These are phyloP conservation scores for Monopterus albus DNA, from an alignment of 2,113 vertebrate species.

Conservation along the genomic window DNA sequence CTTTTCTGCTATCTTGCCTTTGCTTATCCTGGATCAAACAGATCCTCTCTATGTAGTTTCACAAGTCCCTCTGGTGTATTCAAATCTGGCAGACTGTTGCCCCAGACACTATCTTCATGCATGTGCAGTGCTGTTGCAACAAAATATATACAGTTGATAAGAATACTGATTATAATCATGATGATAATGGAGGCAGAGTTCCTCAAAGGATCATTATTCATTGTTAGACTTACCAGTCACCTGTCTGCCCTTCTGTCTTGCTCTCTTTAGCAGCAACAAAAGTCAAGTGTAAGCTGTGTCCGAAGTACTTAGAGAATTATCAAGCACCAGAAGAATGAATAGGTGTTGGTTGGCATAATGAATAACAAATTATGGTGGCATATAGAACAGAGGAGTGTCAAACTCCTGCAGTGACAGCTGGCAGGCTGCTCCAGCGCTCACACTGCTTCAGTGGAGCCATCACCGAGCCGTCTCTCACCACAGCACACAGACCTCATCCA, in stretches of 20 bases:
- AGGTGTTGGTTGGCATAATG: constrained; percentile 58
- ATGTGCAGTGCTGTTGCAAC: constrained; percentile 34
- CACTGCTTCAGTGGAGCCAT: constrained; percentile 28
- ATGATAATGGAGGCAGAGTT: constrained; percentile 52
- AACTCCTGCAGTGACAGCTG: constrained; percentile 63
- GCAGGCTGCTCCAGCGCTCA: constrained; percentile 40
- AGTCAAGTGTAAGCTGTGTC: constrained; percentile 50
- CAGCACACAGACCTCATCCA: constrained; percentile 45
- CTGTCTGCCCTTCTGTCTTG: constrained; percentile 39
- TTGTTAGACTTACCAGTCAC: constrained; percentile 7
- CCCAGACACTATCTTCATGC: constrained; percentile 12
- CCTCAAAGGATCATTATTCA: constrained; percentile 50
- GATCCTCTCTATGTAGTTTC: constrained; percentile 18
- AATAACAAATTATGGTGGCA: constrained; percentile 72
- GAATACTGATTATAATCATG: constrained; percentile 38
- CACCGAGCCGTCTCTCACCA: constrained; percentile 12
- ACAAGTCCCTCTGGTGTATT: constrained; percentile 27
- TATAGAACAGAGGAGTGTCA: constrained; percentile 62
- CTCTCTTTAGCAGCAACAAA: constrained; percentile 53
- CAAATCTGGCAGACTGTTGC: constrained; percentile 3
- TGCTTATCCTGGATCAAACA: constrained; percentile 51
- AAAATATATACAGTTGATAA: constrained; percentile 33
- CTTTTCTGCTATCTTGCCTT: constrained; percentile 49
- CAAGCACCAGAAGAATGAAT: constrained; percentile 71
- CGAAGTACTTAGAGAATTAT: constrained; percentile 63